These are phyloP conservation scores for Gadus chalcogrammus DNA, from an alignment of 2,113 vertebrate species.

Conservation along the genomic window DNA sequence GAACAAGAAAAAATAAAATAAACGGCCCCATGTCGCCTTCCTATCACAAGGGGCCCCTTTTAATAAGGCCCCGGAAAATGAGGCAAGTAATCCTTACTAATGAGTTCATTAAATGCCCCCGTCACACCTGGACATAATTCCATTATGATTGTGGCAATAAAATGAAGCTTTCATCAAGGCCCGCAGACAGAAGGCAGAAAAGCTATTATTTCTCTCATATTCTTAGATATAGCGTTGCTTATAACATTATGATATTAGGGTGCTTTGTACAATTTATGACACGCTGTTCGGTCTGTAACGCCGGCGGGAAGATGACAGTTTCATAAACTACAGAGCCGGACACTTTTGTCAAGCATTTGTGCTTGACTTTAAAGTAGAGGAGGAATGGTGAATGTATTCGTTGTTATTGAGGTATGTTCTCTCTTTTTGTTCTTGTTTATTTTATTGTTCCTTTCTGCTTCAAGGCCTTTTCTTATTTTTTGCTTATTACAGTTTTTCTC, in stretches of 20 bases:
- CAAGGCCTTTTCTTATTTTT: no score
- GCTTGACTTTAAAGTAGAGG: no score
- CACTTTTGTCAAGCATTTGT: no score
- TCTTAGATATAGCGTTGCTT: slow-evolving; percentile 62
- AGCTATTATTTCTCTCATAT: slow-evolving; percentile 72
- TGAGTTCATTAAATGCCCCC: slow-evolving; percentile 76
- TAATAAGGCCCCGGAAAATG: slow-evolving; percentile 64
- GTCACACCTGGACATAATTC: slow-evolving; percentile 78
- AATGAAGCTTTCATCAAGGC: slow-evolving; percentile 75
- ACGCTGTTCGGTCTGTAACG: slow-evolving; percentile 38
- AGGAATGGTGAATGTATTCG: no score
- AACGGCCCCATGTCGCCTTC: slow-evolving; percentile 35
- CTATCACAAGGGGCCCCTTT: slow-evolving; percentile 56
- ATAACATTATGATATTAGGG: slow-evolving; percentile 56
- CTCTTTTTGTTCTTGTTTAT: no score
- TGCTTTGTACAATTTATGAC: slow-evolving; percentile 60
- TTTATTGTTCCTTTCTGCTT: no score
- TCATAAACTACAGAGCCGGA: slow-evolving; percentile 26
- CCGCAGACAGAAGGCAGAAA: slow-evolving; percentile 63
- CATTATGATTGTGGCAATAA: slow-evolving; percentile 77
- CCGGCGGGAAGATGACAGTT: slow-evolving; percentile 14
- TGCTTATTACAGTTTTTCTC: no score
- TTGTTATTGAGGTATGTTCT: no score
- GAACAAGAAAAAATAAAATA: neutral
- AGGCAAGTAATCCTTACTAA: slow-evolving; percentile 71